Evolutionary conservation across 2,888 invertebrate genomes (phyloP).

Genomic region (Cosmia trapezina): DNA sequence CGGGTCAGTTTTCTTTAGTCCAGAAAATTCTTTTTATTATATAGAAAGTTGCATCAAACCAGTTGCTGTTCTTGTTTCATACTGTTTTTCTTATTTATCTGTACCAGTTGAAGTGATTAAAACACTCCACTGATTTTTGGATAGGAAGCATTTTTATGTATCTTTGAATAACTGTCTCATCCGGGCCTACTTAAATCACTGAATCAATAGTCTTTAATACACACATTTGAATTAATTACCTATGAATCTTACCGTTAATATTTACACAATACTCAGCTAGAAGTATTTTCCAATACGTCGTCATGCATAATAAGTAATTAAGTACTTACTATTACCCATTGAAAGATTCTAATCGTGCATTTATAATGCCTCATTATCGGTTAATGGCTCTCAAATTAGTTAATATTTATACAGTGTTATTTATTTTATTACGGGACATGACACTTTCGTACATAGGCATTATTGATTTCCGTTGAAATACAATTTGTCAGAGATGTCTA

Average conservation of each 20-base stretch:
- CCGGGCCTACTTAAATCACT: slow-evolving; percentile 9
- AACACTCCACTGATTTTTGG: slow-evolving; percentile 9
- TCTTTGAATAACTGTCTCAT: slow-evolving; percentile 23
- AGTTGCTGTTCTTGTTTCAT: neutral
- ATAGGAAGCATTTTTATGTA: slow-evolving; percentile 6
- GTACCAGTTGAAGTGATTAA: slow-evolving; percentile 4
- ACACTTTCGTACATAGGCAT: neutral
- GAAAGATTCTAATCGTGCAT: slow-evolving; percentile 56
- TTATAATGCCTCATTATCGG: slow-evolving; percentile 51
- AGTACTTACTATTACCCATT: slow-evolving; percentile 38
- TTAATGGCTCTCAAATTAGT: slow-evolving; percentile 43
- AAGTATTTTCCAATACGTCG: slow-evolving; percentile 41
- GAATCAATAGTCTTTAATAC: slow-evolving; percentile 28
- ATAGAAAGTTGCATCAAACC: neutral
- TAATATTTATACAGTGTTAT: slow-evolving; percentile 43
- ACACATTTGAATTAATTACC: slow-evolving; percentile 39
- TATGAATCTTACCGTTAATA: slow-evolving; percentile 47
- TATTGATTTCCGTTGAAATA: slow-evolving; percentile 14
- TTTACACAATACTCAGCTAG: slow-evolving; percentile 45
- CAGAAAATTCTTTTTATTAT: neutral
- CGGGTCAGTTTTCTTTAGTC: neutral
- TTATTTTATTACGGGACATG: slow-evolving; percentile 42
- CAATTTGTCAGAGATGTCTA: neutral
- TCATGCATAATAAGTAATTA: slow-evolving; percentile 53
- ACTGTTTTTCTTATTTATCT: slow-evolving; percentile 15